phyloP scores from a whole-genome alignment of 2,888 invertebrate species.

The Achlya flavicornis region DNA sequence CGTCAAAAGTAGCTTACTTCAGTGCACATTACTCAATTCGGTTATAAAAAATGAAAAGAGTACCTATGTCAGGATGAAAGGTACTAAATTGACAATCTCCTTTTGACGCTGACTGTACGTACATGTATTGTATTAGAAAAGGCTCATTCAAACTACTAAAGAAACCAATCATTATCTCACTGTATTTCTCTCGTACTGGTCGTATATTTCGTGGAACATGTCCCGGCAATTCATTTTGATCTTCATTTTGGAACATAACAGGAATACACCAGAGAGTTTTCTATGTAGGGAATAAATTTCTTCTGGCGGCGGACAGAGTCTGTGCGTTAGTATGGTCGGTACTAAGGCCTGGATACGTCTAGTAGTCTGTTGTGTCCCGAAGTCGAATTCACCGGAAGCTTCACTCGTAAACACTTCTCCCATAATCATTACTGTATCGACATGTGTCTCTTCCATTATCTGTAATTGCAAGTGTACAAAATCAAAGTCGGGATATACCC shows the following conservation, averaged over 20 bases:
- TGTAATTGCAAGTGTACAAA: conserved; percentile 27
- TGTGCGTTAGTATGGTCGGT: conserved; percentile 96
- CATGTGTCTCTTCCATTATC: conserved; percentile 97
- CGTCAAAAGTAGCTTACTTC: too few species aligned
- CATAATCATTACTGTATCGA: conserved; percentile 98
- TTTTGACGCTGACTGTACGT: too few species aligned
- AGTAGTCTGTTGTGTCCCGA: conserved; percentile 91
- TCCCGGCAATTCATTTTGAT: conserved; percentile 91
- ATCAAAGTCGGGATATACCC: too few species aligned
- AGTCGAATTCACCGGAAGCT: conserved; percentile 91
- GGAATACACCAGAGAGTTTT: conserved; percentile 97
- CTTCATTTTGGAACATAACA: conserved; percentile 94
- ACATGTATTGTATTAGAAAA: neutral
- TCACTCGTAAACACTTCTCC: conserved; percentile 94
- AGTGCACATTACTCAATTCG: too few species aligned
- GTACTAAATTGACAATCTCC: too few species aligned
- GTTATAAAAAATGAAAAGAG: too few species aligned
- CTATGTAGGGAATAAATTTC: conserved; percentile 99
- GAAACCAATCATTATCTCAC: conserved; percentile 28
- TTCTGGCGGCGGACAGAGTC: conserved; percentile 98
- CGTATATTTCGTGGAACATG: conserved; percentile 92
- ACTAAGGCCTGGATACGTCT: conserved; percentile 92
- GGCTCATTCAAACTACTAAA: neutral
- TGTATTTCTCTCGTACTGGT: conserved; percentile 81
- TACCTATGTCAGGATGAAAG: too few species aligned